Base-by-base conservation (phyloP, 1,140 invertebrate genomes). In the Drosophila setifemur region DNA sequence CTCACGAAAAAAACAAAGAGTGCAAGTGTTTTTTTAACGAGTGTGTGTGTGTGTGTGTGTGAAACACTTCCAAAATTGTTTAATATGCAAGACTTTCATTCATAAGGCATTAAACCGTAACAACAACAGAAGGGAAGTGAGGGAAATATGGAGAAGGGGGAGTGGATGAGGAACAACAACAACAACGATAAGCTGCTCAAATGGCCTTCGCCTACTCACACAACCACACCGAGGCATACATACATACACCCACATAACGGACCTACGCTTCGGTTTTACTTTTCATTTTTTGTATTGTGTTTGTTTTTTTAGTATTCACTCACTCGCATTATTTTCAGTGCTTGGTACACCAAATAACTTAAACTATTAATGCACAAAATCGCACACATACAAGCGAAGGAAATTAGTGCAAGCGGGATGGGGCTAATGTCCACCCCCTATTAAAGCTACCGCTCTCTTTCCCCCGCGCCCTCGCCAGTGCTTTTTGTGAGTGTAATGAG, bases 191-290 rank as follows among this genome's bases (percentile, higher is more conserved):
- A 64, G 37, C 49, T 53, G 33, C 33, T 26, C 16, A 18, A 35
- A 52, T 69, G 49, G 63, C 66, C 66, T 69, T 69, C 66, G 61
- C 40, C 21, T 47, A 69, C 31, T 64, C 61, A 39, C 42, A 54
- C 60, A 39, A 14, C 23, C 48, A 47, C 12, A 67, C 60, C 21
- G 18, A 39, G 25, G 42, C 23, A 8, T 16, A 26, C 3, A 25
- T 11, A 43, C 23, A 44, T 42, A 52, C 63, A 31, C 66, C 50
- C 63, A 54, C 49, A 55, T 39, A 45, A 52, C 40, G 64, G 47
- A 42, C 23, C 39, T 44, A 53, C 47, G 47, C 18, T 43, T 53
- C 39, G 58, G 61, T 19, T 57, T 42, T 61, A 33, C 52, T 54
- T 57, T 57, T 57, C 45, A 35, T 25, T 57, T 45, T 28, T 16